These are phyloP conservation scores for Collichthys lucidus DNA, from an alignment of 2,113 vertebrate species.

Conservation along the genomic window DNA sequence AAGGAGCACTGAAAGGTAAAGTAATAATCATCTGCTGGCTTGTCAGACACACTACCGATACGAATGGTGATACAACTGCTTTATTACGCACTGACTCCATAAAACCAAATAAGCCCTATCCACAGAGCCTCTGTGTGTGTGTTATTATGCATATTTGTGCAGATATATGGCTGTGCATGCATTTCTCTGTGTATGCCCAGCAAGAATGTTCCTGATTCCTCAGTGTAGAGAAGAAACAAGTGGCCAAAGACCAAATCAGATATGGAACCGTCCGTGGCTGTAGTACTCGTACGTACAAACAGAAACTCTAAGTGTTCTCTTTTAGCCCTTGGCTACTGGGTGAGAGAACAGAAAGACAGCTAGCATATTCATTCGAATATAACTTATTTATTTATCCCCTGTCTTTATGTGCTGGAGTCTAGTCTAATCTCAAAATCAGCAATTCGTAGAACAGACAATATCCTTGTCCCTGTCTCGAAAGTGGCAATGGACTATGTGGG, in stretches of 20 bases:
- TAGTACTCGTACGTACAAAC: conserved; percentile 36
- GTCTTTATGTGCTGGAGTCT: conserved; percentile 27
- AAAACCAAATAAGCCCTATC: conserved; percentile 67
- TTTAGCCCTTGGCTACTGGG: conserved; percentile 28
- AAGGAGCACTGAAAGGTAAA: conserved; percentile 59
- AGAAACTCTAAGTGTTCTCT: conserved; percentile 49
- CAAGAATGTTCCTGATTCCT: conserved; percentile 24
- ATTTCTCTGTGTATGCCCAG: neutral
- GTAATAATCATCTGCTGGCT: conserved; percentile 65
- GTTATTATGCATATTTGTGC: neutral
- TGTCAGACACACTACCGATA: conserved; percentile 46
- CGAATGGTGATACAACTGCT: conserved; percentile 50
- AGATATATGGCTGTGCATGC: conserved; percentile 2
- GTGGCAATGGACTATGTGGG: conserved; percentile 8
- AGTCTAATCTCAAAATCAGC: conserved; percentile 52
- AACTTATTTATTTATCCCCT: conserved; percentile 45
- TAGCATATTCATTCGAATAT: conserved; percentile 57
- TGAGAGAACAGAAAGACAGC: conserved; percentile 48
- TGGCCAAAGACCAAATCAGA: conserved; percentile 47
- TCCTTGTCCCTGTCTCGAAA: conserved; percentile 4
- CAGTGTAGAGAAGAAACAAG: conserved; percentile 24
- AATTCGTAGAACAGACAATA: conserved; percentile 53
- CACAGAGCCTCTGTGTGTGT: conserved; percentile 18
- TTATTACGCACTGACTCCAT: conserved; percentile 64
- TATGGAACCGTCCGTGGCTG: conserved; percentile 23